A percentile compares a stretch with the other conserved stretches of the same genome.
Conservation (phyloP, 1,140 invertebrate genomes). For the Amphibalanus amphitrite region DNA sequence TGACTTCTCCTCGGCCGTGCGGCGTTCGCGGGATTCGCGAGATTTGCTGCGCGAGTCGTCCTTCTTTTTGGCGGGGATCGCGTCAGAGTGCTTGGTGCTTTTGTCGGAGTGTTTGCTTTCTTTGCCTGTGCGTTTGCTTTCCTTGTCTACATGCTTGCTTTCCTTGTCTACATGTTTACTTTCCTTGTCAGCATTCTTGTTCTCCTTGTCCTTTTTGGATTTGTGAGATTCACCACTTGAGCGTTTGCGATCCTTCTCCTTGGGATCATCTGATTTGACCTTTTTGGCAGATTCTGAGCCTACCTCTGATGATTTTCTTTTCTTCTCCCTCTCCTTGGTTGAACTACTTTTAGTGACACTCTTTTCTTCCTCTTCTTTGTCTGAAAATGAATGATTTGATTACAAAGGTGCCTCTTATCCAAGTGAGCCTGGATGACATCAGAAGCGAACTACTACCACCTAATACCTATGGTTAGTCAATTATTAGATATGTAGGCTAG, state of each 20-base stretch:
- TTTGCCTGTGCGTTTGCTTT: too few relatives aligned
- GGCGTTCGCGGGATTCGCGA: too few relatives aligned
- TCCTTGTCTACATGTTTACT: background rate
- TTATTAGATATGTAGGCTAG: too few relatives aligned
- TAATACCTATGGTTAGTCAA: too few relatives aligned
- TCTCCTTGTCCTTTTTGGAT: background rate
- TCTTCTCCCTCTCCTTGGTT: background rate
- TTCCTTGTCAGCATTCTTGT: background rate
- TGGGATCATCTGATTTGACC: background rate
- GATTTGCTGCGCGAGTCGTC: background rate
- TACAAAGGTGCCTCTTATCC: too few relatives aligned
- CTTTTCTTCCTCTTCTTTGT: background rate
- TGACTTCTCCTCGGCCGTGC: too few relatives aligned
- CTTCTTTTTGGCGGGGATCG: background rate
- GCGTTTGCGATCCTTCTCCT: background rate
- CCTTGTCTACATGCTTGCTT: background rate
- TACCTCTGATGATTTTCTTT: background rate
- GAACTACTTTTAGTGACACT: background rate
- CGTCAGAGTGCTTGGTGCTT: background rate
- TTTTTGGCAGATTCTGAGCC: background rate
- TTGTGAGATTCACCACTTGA: background rate
- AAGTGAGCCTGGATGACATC: too few relatives aligned
- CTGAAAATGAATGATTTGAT: too few relatives aligned
- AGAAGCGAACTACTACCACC: too few relatives aligned
- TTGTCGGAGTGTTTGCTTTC: too few relatives aligned